A percentile compares a stretch with the other conserved stretches of the same genome.
Evolutionary conservation across 2,888 invertebrate genomes (phyloP).

Genomic region (Rhagonycha fulva): DNA sequence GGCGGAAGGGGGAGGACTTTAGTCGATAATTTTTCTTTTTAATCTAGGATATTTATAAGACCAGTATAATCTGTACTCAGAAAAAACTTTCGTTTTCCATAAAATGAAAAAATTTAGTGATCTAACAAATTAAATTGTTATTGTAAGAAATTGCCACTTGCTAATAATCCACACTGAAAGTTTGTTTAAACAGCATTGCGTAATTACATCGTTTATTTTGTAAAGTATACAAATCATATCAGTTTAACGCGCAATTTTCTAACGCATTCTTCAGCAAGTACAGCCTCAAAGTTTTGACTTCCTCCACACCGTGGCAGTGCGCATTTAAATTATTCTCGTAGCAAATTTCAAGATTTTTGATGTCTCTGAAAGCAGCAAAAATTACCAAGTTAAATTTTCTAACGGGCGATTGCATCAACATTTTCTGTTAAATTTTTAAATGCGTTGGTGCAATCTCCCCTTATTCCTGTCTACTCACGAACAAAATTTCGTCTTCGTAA

Average conservation of each 20-base stretch:
- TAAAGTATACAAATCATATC: neutral
- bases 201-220: neutral
- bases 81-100: too few relatives aligned
- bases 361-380: slow-evolving; percentile 8
- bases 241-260: slow-evolving; percentile 1
- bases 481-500: slow-evolving; percentile 6
- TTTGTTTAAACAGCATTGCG: neutral
- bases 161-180: neutral
- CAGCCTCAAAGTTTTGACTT: neutral
- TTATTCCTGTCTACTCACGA: slow-evolving; percentile 1
- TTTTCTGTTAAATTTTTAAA: too few relatives aligned
- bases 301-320: neutral
- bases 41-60: too few relatives aligned
- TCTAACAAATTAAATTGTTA: too few relatives aligned
- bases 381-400: neutral
- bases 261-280: neutral
- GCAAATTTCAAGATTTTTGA: slow-evolving; percentile 1
- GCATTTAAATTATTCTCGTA: slow-evolving; percentile 7
- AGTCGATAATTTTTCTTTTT: too few relatives aligned
- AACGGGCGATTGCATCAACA: too few relatives aligned
- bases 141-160: neutral
- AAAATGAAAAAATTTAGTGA: too few relatives aligned
- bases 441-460: too few relatives aligned
- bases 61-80: too few relatives aligned
- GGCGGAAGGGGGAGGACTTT: too few relatives aligned